Evolutionary conservation across 2,888 invertebrate genomes (phyloP).

Genomic region (Andrena fulva): DNA sequence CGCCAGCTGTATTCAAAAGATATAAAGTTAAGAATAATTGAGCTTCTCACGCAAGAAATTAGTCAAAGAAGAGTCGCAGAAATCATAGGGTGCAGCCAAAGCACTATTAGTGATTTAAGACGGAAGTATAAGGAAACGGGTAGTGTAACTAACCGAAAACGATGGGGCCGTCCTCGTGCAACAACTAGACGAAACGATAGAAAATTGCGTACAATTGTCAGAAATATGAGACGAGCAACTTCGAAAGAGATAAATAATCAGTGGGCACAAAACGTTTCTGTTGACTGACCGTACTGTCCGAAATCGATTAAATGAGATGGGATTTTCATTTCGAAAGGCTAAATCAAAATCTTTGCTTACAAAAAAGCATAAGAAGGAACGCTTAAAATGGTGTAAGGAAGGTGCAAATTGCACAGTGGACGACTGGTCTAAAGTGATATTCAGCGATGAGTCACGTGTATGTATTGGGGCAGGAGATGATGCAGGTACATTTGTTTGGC

Average conservation of each 20-base stretch:
- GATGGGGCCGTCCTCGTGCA: too few relatives aligned
- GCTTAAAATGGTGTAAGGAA: not conserved
- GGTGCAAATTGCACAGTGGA: slow-evolving; percentile 1
- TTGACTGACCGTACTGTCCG: not conserved
- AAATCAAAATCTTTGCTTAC: not conserved
- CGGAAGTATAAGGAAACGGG: not conserved
- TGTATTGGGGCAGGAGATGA: not conserved
- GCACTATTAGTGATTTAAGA: not conserved
- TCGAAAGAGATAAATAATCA: not conserved
- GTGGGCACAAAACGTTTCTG: not conserved
- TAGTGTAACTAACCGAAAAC: too few relatives aligned
- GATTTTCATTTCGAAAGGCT: not conserved
- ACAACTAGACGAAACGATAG: too few relatives aligned
- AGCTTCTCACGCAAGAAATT: not conserved
- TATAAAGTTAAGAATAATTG: not conserved
- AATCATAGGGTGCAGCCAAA: not conserved
- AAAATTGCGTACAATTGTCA: not conserved
- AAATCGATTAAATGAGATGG: not conserved
- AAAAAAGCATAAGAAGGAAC: not conserved
- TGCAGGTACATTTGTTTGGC: not conserved
- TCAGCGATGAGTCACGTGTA: slow-evolving; percentile 1
- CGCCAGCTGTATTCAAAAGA: too few relatives aligned
- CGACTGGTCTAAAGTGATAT: not conserved
- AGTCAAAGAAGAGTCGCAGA: not conserved
- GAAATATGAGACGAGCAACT: not conserved